Base-by-base conservation (phyloP, 2,888 invertebrate genomes). In the Ichneumoninae sp. region DNA sequence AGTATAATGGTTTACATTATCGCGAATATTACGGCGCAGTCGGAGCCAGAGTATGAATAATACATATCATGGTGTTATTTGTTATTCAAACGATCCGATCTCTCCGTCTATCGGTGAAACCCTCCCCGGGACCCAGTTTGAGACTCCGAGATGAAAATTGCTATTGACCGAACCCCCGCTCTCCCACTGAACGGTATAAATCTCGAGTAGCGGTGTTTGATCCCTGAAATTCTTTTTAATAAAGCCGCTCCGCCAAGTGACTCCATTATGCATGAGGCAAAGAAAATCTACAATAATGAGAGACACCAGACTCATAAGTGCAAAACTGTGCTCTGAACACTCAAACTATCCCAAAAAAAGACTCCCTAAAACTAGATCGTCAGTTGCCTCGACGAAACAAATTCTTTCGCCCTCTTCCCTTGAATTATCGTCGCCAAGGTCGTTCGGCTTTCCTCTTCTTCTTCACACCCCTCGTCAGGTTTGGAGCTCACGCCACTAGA, bases 21-120 rank as follows among this genome's bases (percentile, higher is more conserved):
- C 22, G 13, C 26, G 47, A 79, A 80, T n/a, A 16, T 52, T 76
- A 36, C 60, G 74, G 75, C 70, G 66, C 71, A 75, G 70, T 60
- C 66, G 65, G 50, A 80, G 65, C 40, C 22, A 60, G 22, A 70
- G 65, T 52, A 81, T 87, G 85, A 87, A 85, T 85, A 84, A 87
- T 85, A 74, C 70, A 84, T 82, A 63, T 77, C 69, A 50, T 65
- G 73, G 73, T 73, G 47, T 76, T 79, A 79, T 86, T 87, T 85
- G 83, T 85, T 84, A 87, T 87, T 87, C 85, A 87, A 87, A 80
- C 83, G 69, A 76, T 71, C 36, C 79, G 69, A 66, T 76, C 66
- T 50, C 50, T 40, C 66, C 16, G 76, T 77, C 52, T 44, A 60
- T 76, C 65, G 66, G 65, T 50, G 65, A 79, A 52, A 57, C 57